Evolutionary conservation across 2,113 vertebrate genomes (phyloP), one percentile per base, ranked within the genome.

Genomic region (Andinoacara biseriatus): DNA sequence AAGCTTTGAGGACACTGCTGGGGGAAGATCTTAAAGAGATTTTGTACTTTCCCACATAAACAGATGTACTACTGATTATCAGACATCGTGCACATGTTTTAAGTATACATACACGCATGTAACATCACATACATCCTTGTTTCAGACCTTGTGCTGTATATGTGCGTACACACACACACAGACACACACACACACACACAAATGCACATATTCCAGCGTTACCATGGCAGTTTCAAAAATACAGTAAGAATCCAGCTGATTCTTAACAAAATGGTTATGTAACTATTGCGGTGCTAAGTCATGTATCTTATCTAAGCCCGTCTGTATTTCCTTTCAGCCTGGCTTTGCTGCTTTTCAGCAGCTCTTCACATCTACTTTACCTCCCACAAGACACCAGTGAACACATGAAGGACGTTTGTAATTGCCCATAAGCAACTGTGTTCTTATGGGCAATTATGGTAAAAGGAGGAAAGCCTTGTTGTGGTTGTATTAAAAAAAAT

Each of bases 251-350:
- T 93, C 87, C 93, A 92, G 93, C 88, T 93, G 93, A 95, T 94
- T 88, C 85, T 92, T 91, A 93, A 95, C 93, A 95, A 94, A 94
- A 93, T 87, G 93, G 86, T 96, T 96, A 95, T 91, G 93, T 96
- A 95, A 96, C 92, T 89, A 92, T 89, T 90, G 91, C 91, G 26
- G 89, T 65, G 77, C 85, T 83, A 94, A 93, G 89, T 93, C 91
- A 87, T 88, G 81, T 87, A 90, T 92, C 94, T 93, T 93, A 93
- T 94, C 93, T 91, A 81, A 91, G 89, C 87, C 84, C 87, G 84
- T 91, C 85, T 78, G 72, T 83, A 87, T 87, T 89, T 88, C 82
- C 74, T 84, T 80, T 81, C 86, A 83, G 54, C 40, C 40, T 83
- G 75, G 82, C 74, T 89, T 89, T 89, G 22, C 75, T 82, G 80